These are phyloP conservation scores for Amphibalanus amphitrite DNA, from an alignment of 1,140 invertebrate species.

Conservation along the genomic window DNA sequence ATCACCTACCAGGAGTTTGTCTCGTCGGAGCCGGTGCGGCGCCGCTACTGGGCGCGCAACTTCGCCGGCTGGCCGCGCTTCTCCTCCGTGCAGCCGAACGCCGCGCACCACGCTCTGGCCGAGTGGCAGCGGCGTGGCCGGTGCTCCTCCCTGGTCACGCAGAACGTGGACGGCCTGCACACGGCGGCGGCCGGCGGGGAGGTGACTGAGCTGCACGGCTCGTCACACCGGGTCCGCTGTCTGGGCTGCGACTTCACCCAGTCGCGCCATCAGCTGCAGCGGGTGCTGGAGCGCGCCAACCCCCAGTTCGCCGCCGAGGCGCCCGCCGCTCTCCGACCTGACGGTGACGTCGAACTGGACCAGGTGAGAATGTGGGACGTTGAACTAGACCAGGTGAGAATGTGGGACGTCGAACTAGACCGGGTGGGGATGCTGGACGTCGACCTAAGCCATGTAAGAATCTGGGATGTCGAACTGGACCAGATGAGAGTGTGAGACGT, in stretches of 20 bases:
- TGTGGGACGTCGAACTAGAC: too few relatives aligned
- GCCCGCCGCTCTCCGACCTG: constrained; percentile 48
- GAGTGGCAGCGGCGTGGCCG: constrained; percentile 32
- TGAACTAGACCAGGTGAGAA: too few relatives aligned
- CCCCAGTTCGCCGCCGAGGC: constrained; percentile 36
- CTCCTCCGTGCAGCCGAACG: constrained; percentile 33
- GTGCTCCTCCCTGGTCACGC: constrained; percentile 46
- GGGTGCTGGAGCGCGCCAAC: constrained; percentile 48
- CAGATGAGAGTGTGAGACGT: too few relatives aligned
- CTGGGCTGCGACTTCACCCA: constrained; percentile 52
- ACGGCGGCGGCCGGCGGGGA: constrained; percentile 68
- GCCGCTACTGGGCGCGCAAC: constrained; percentile 90
- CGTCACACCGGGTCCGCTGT: constrained; percentile 50
- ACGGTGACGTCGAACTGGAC: too few relatives aligned
- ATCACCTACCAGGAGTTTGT: constrained; percentile 65
- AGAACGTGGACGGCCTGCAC: constrained; percentile 92
- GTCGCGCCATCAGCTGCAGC: constrained; percentile 52
- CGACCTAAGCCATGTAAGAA: too few relatives aligned
- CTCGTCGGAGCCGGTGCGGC: constrained; percentile 42
- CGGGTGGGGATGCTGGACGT: too few relatives aligned
- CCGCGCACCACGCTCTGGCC: constrained; percentile 29
- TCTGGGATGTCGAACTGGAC: too few relatives aligned
- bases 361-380: too few relatives aligned
- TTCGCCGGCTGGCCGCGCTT: constrained; percentile 74
- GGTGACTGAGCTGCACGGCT: constrained; percentile 75